Percentiles rank a stretch among this genome's conserved stretches.
phyloP scores from a whole-genome alignment of 2,888 invertebrate genomes.

The Rapana venosa region DNA sequence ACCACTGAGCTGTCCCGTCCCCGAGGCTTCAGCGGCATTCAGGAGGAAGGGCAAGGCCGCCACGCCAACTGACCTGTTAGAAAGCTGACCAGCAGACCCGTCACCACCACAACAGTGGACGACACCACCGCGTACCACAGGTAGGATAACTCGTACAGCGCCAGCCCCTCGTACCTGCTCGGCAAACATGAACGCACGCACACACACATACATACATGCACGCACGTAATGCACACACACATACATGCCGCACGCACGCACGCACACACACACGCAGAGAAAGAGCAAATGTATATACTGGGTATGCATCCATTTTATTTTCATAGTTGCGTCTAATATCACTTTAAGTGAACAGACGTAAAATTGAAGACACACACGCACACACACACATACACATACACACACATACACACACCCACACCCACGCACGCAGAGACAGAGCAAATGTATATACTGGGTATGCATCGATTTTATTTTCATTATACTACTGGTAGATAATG shows the following conservation, averaged over 20 bases:
- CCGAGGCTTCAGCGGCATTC: too few relatives aligned
- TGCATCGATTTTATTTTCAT: too few relatives aligned
- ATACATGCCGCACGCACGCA: not conserved
- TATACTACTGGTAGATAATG: not conserved
- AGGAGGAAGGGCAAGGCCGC: too few relatives aligned
- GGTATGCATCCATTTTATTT: too few relatives aligned
- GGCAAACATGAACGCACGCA: not conserved
- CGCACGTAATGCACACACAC: not conserved
- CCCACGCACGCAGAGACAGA: not conserved
- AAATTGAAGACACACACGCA: not conserved
- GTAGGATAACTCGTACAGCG: constrained; percentile 60
- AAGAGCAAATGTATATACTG: too few relatives aligned
- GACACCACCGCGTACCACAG: constrained; percentile 61
- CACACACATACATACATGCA: not conserved
- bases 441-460: too few relatives aligned
- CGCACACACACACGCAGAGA: not conserved
- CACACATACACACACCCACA: not conserved
- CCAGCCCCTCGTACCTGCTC: constrained; percentile 26
- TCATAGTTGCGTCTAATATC: too few relatives aligned
- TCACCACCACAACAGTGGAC: constrained; percentile 51
- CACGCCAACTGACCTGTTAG: too few relatives aligned
- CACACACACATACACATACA: not conserved
- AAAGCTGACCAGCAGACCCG: constrained; percentile 58
- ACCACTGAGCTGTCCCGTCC: too few relatives aligned
- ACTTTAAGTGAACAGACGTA: too few relatives aligned